A percentile compares a stretch with the other conserved stretches of the same genome.
Evolutionary conservation across 2,888 invertebrate species (phyloP).

Genomic region (Dicyrtomina minuta): DNA sequence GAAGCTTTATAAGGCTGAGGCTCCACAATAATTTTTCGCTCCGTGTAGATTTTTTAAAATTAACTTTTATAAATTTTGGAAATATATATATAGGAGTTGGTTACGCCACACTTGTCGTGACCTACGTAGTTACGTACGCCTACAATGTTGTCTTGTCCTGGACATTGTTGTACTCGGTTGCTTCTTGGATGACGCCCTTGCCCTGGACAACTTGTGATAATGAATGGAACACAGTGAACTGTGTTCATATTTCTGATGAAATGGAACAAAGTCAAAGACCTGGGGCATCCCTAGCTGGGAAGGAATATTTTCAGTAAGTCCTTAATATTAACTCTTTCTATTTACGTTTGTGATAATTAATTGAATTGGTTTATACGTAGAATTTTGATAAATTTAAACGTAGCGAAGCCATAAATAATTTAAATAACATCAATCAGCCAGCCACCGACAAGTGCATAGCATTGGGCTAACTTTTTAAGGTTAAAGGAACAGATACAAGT

Average conservation of each 20-base stretch:
- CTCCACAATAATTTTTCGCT: background rate
- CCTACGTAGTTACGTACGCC: slow-evolving; percentile 7
- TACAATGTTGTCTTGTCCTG: slow-evolving; percentile 13
- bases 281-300: slow-evolving; percentile 2
- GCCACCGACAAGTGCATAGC: too few relatives aligned
- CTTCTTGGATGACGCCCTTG: background rate
- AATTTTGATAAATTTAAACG: too few relatives aligned
- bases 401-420: too few relatives aligned
- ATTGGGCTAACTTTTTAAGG: too few relatives aligned
- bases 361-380: too few relatives aligned
- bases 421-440: too few relatives aligned
- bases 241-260: slow-evolving; percentile 1
- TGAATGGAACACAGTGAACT: slow-evolving; percentile 14
- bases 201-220: slow-evolving; percentile 29
- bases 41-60: background rate
- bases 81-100: slow-evolving; percentile 17
- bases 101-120: slow-evolving; percentile 5
- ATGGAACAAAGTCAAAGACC: slow-evolving; percentile 22
- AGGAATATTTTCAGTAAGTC: slow-evolving; percentile 27
- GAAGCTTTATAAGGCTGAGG: too few relatives aligned
- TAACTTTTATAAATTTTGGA: background rate
- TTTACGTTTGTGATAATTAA: slow-evolving; percentile 3
- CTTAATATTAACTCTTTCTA: too few relatives aligned
- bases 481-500: too few relatives aligned
- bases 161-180: slow-evolving; percentile 14